These are phyloP conservation scores for Pampusana beccarii DNA, from an alignment of 2,113 vertebrate genomes.

Conservation along the genomic window DNA sequence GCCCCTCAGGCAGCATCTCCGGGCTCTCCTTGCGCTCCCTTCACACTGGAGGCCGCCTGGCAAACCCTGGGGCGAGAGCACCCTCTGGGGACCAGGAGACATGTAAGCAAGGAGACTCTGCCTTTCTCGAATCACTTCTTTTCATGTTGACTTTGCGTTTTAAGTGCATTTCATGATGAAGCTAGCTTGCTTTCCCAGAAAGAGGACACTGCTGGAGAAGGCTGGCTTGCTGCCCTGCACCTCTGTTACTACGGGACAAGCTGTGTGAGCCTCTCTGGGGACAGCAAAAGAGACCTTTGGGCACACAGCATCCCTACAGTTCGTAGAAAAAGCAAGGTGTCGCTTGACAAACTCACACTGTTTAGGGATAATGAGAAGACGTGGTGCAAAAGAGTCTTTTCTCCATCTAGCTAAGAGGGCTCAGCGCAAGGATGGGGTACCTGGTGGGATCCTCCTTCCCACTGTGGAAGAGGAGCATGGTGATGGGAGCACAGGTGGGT, in stretches of 20 bases:
- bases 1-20: not conserved
- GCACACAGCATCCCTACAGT: not conserved
- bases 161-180: not conserved
- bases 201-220: not conserved
- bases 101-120: not conserved
- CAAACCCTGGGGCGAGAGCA: not conserved
- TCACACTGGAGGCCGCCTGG: not conserved
- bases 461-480: accelerated
- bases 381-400: not conserved
- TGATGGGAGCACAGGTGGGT: not conserved
- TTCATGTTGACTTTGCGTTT: accelerated
- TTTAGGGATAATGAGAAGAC: not conserved
- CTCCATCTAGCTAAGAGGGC: not conserved
- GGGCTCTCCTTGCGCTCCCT: not conserved
- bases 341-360: not conserved
- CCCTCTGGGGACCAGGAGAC: not conserved
- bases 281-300: not conserved
- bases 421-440: no score
- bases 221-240: accelerated
- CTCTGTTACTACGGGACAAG: not conserved
- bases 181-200: not conserved
- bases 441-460: not conserved
- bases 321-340: not conserved
- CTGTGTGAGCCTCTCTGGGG: not conserved
- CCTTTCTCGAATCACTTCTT: not conserved